Percentiles rank a stretch among this genome's conserved stretches.
Evolutionary conservation across 2,113 vertebrate genomes (phyloP).

Genomic region (Peromyscus polionotus): DNA sequence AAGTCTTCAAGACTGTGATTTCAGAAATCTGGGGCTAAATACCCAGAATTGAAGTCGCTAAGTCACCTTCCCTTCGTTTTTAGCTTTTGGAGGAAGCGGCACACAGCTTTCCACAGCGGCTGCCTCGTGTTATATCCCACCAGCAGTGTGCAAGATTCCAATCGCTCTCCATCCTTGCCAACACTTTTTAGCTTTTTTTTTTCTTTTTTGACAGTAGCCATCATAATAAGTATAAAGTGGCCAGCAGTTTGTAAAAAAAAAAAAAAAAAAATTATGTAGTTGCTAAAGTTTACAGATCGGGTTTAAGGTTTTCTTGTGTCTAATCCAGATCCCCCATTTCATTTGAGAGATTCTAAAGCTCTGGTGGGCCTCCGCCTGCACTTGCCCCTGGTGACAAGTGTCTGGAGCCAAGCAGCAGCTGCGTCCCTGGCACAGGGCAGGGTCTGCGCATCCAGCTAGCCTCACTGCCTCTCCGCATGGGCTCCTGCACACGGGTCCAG

Average conservation of each 20-base stretch:
- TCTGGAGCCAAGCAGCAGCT: not conserved
- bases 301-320: not conserved
- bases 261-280: not conserved
- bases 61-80: not conserved
- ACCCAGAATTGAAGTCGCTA: not conserved
- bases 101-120: not conserved
- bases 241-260: not conserved
- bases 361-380: not conserved
- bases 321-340: slow-evolving; percentile 30
- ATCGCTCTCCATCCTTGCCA: not conserved
- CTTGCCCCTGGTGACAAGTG: not conserved
- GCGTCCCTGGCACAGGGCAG: not conserved
- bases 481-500: not conserved
- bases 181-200: not conserved
- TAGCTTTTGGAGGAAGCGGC: not conserved
- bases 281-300: not conserved
- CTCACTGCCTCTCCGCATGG: accelerated
- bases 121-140: not conserved
- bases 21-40: not conserved
- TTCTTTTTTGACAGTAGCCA: not conserved
- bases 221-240: not conserved
- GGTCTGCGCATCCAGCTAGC: not conserved
- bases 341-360: slow-evolving; percentile 4
- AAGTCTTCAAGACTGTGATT: not conserved
- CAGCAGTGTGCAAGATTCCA: not conserved